These are phyloP conservation scores for Drosophila picticornis DNA, from an alignment of 2,888 invertebrate species.

Conservation along the genomic window DNA sequence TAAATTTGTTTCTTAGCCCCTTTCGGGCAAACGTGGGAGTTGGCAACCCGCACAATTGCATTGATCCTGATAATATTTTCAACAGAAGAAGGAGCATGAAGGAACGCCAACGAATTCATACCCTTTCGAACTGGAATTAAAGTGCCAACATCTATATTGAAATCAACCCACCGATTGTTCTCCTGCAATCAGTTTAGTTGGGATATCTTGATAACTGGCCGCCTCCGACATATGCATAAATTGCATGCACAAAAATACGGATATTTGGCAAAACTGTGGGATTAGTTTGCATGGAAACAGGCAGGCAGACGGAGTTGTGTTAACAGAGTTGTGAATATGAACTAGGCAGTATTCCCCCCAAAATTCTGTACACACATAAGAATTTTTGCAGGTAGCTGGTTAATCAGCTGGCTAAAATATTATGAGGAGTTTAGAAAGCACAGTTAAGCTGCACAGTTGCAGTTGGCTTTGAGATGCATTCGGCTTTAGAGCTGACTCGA, in stretches of 20 bases:
- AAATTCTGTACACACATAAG: background rate
- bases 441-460: background rate
- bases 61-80: background rate
- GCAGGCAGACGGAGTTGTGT: background rate
- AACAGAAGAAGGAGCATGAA: background rate
- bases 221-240: background rate
- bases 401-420: background rate
- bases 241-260: background rate
- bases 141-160: background rate
- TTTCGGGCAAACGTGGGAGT: background rate
- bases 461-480: background rate
- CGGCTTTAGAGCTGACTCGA: background rate
- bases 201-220: too few relatives aligned
- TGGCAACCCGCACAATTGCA: background rate
- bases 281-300: background rate
- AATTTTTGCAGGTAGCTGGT: background rate
- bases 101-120: background rate
- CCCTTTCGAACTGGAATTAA: background rate
- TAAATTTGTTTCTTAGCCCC: constrained; percentile 35
- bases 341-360: background rate
- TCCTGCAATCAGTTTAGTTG: background rate
- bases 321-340: background rate
- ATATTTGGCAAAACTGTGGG: background rate
- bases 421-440: background rate
- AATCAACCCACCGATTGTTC: background rate